Evolutionary conservation across 2,113 vertebrate genomes (phyloP), one percentile per base, ranked within the genome.

Genomic region (Stigmatopora nigra): DNA sequence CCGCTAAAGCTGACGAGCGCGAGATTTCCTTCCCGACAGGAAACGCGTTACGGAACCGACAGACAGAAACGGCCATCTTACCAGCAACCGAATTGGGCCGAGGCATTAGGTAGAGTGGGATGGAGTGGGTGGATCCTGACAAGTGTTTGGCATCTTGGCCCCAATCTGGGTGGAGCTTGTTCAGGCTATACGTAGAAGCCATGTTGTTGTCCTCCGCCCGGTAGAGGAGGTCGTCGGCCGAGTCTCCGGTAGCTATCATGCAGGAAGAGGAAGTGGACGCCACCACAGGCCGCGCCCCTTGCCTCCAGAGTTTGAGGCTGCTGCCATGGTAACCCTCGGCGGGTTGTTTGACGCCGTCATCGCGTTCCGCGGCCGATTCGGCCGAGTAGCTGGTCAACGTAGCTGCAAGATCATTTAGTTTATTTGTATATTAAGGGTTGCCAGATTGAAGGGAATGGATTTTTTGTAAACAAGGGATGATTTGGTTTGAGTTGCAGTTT

Each of bases 101-200:
- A 68, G 95, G 95, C 93, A 97, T 97, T 69, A 97, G 94, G 91
- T 96, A 96, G 31, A 96, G 93, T 14, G 95, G 94, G 80, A 98
- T 97, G 15, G 94, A 98, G 75, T 97, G 93, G 65, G 94, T 93
- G 3, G 95, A 96, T 4, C 94, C 93, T 11, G 93, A 94, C 41
- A 94, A 83, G 75, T 87, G 89, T 0, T 92, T 90, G 52, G 92
- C 91, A 69, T 93, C 93, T 71, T 91, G 81, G 80, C 90, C 93
- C 81, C 91, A 89, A 80, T 96, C 94, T 0, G 95, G 95, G 72
- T 86, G 84, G 82, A 98, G 96, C 66, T 97, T 96, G 88, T 97
- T 97, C 61, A 98, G 91, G 88, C 95, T 98, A 84, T 95, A 97
- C 3, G 96, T 98, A 60, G 96, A 98, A 31, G 93, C 92, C 92